Conservation (phyloP, 2,888 invertebrate species). For the Melinaea menophilus region DNA sequence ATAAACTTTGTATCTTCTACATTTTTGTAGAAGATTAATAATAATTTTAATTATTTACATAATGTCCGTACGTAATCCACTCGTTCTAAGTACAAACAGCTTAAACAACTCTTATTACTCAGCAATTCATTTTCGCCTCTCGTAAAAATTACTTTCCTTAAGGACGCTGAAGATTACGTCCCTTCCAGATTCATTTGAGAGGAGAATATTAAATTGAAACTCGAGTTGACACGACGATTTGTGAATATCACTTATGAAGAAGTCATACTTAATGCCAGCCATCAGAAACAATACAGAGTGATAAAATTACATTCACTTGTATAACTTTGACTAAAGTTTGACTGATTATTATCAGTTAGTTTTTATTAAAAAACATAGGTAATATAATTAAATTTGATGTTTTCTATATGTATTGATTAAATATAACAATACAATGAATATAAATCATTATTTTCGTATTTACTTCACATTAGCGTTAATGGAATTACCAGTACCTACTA, state of each 20-base stretch:
- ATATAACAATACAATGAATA: no score
- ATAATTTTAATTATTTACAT: no score
- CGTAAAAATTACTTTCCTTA: constrained; percentile 2
- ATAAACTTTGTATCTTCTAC: no score
- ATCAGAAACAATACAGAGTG: not conserved
- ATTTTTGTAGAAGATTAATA: no score
- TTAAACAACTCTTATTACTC: not conserved
- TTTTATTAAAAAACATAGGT: not conserved
- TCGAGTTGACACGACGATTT: not conserved
- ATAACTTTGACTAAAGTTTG: not conserved
- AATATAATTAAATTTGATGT: no score
- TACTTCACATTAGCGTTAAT: no score
- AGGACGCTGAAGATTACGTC: constrained; percentile 4
- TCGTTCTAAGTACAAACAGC: not conserved
- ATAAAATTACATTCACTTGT: not conserved
- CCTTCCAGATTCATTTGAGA: constrained; percentile 3
- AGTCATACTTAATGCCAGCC: not conserved
- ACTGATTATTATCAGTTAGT: not conserved
- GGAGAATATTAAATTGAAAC: constrained; percentile 5
- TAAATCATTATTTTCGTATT: no score
- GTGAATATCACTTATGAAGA: not conserved
- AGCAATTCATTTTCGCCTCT: not conserved
- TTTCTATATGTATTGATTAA: no score
- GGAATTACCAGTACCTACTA: no score
- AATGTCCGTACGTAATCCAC: no score